Percentiles rank a stretch among this genome's conserved stretches.
These are phyloP conservation scores for Melanostigma gelatinosum DNA, from an alignment of 2,113 vertebrate genomes.

Conservation along the genomic window DNA sequence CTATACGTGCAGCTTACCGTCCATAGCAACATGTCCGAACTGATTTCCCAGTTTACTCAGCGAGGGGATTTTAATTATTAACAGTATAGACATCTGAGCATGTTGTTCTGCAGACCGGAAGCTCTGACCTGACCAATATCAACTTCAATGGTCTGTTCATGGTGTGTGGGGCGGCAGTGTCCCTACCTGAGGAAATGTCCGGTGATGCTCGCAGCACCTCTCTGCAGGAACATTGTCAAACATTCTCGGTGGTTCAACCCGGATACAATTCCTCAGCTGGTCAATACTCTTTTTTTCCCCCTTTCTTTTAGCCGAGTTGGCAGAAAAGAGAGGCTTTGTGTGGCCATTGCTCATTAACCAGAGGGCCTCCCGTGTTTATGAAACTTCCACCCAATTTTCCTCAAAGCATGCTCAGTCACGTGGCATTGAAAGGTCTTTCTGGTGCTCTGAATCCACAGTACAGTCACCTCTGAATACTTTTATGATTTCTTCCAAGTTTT, in stretches of 20 bases:
- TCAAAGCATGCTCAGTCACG: slow-evolving; percentile 55
- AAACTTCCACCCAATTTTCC: slow-evolving; percentile 67
- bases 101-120: slow-evolving; percentile 42
- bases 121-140: slow-evolving; percentile 23
- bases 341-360: slow-evolving; percentile 46
- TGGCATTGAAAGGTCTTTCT: slow-evolving; percentile 13
- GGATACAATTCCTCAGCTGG: slow-evolving; percentile 5
- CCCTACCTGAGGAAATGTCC: slow-evolving; percentile 59
- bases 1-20: slow-evolving; percentile 66
- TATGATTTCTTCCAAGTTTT: neutral
- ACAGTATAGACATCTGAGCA: slow-evolving; percentile 72
- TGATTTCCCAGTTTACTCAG: slow-evolving; percentile 74
- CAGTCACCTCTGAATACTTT: neutral
- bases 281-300: neutral
- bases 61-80: slow-evolving; percentile 78
- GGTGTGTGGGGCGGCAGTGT: neutral
- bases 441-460: neutral
- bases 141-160: slow-evolving; percentile 11
- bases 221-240: neutral
- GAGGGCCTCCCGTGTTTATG: slow-evolving; percentile 54
- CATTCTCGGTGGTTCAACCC: neutral
- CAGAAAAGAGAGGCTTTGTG: slow-evolving; percentile 65
- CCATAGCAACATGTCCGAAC: slow-evolving; percentile 76
- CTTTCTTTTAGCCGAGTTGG: slow-evolving; percentile 53
- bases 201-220: slow-evolving; percentile 35